Conservation (phyloP, 2,797 vertebrate species). For the Esox lucius region DNA sequence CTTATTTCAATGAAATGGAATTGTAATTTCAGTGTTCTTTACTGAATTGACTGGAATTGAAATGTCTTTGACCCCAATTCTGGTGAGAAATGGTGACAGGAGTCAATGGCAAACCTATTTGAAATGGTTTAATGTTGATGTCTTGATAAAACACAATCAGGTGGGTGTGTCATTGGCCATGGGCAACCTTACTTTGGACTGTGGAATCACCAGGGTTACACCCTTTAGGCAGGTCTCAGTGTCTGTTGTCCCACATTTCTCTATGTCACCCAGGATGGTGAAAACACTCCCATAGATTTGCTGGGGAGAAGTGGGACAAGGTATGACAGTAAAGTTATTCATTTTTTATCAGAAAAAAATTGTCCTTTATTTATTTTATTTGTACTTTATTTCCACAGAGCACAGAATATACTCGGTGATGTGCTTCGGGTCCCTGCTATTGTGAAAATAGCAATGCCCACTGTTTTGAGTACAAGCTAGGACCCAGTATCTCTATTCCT, state of each 20-base stretch:
- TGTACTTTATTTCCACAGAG: too few relatives aligned
- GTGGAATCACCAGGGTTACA: neutral
- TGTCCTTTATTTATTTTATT: too few relatives aligned
- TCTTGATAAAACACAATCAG: neutral
- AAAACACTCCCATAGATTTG: neutral
- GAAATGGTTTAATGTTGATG: neutral
- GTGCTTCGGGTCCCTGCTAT: too few relatives aligned
- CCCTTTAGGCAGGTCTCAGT: neutral
- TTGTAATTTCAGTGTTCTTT: neutral
- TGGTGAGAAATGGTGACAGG: too few relatives aligned
- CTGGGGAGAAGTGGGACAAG: neutral
- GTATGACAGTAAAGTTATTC: neutral
- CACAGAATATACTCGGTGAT: too few relatives aligned
- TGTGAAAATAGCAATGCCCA: too few relatives aligned
- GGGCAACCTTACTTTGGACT: neutral
- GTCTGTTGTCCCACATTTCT: neutral
- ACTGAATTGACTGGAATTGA: neutral
- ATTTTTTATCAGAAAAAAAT: too few relatives aligned
- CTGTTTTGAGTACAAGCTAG: too few relatives aligned
- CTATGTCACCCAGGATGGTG: constrained; percentile 6
- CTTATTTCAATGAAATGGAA: neutral
- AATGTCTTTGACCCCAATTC: neutral
- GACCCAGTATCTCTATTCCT: too few relatives aligned
- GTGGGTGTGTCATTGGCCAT: neutral
- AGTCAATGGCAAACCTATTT: too few relatives aligned